Conservation (phyloP, 2,888 invertebrate species). For the Dolichomitus sp. region DNA sequence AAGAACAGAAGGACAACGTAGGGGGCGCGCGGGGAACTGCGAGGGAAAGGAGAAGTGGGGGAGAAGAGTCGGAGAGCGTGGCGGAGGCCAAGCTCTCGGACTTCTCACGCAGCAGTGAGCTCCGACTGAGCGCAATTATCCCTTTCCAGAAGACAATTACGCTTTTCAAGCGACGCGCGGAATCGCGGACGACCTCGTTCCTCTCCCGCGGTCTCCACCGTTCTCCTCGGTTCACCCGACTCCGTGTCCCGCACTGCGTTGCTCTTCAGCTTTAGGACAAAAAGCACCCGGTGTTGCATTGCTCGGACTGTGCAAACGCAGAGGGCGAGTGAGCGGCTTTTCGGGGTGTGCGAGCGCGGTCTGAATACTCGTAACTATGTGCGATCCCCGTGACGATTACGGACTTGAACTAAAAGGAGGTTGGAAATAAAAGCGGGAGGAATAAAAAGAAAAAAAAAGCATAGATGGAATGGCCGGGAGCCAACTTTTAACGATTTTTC, state of each 20-base stretch:
- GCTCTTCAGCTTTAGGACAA: constrained; percentile 25
- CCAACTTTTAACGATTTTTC: not conserved
- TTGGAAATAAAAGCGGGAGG: constrained; percentile 17
- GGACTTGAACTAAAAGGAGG: constrained; percentile 7
- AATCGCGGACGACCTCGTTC: constrained; percentile 69
- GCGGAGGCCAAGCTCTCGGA: constrained; percentile 60
- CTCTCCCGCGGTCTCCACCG: constrained; percentile 12
- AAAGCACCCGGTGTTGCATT: constrained; percentile 18
- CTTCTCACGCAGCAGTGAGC: constrained; percentile 68
- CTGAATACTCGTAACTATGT: constrained; percentile 42
- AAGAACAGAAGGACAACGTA: constrained; percentile 48
- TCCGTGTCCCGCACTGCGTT: not conserved
- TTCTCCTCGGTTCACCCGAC: constrained; percentile 14
- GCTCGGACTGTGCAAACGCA: constrained; percentile 11
- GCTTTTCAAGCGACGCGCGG: constrained; percentile 73
- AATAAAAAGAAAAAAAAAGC: constrained; percentile 13
- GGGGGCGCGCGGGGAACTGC: constrained; percentile 37
- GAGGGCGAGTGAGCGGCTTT: constrained; percentile 46
- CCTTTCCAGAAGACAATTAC: constrained; percentile 81
- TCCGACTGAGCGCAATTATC: constrained; percentile 76
- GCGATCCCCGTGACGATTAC: constrained; percentile 40
- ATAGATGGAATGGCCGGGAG: not conserved
- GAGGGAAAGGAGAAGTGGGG: constrained; percentile 34
- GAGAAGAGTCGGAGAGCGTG: constrained; percentile 59
- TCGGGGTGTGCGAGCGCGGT: constrained; percentile 25